Base-by-base conservation (phyloP, 1,140 invertebrate species). In the Pemphigus obesinymphae region DNA sequence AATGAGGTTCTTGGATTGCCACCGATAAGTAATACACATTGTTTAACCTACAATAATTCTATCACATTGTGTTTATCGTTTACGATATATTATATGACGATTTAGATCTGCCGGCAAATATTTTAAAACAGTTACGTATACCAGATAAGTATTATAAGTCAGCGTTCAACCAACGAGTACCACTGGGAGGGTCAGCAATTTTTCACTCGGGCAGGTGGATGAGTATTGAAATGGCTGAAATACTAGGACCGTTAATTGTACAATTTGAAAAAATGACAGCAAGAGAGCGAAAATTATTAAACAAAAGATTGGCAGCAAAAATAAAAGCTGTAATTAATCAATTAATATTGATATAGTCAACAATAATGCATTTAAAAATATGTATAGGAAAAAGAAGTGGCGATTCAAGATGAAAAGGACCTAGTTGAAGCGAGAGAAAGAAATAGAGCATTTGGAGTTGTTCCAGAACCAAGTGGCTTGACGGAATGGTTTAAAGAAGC, bases 141-240 rank as follows among this genome's bases (percentile, higher is more conserved):
- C 55, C 76, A 0, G 0, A 45, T 34, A 20, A 45, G 7, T 34
- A 6, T 15, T 61, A 80, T 58, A 43, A 2, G 23, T 63, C 55
- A 13, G 76, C 55, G 11, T 40, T 63, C 11, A 61, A 80, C 11
- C 55, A 80, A 15, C 37, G 55, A 29, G 26, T 80, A 63, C 76
- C 55, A 11, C 23, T 80, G 7, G 76, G 76, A 63, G 76, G 76
- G n/a, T 63, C 76, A 6, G 55, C 55, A n/a, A 40, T 80, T 80
- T n/a, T 80, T 63, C 55, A 43, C n/a, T 63, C 76, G 6, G 55
- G 55, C 37, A 55, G 17, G 1, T 80, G 76, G 76, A 80, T 63
- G 55, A 80, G 53, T 6, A 58, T 78, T 11, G 55, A 80, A 45
- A 63, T 80, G 55, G 55, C 53, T 63, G 48, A 80, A 61, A 80